Evolutionary conservation across 2,888 invertebrate genomes (phyloP).

Genomic region (Eupithecia abbreviata): DNA sequence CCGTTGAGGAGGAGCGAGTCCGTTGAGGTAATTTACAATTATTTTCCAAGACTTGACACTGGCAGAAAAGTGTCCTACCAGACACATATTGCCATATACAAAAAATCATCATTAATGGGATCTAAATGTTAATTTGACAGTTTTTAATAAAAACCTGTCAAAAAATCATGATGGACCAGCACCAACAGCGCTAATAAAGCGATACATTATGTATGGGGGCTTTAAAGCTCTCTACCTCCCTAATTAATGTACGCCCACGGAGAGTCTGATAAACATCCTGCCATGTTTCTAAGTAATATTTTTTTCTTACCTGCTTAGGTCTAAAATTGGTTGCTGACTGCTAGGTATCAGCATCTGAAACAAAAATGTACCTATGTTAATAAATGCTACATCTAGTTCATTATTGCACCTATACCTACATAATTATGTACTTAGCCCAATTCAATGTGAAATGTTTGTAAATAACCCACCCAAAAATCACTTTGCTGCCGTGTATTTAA

Average conservation of each 20-base stretch:
- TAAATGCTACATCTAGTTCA: too few species aligned
- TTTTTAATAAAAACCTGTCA: neutral
- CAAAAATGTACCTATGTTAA: neutral
- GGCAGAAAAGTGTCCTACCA: too few species aligned
- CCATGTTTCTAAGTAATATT: neutral
- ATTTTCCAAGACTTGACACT: too few species aligned
- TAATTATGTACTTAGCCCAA: too few species aligned
- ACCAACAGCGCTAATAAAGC: neutral
- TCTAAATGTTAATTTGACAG: neutral
- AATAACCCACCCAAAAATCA: too few species aligned
- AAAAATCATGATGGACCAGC: too few species aligned
- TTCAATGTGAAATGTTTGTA: too few species aligned
- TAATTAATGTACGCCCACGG: neutral
- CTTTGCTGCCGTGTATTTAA: too few species aligned
- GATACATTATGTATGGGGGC: neutral
- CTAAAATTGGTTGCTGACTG: neutral
- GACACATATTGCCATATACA: too few species aligned
- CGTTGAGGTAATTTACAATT: too few species aligned
- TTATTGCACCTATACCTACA: too few species aligned
- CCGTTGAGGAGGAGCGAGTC: too few species aligned
- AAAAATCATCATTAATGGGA: neutral
- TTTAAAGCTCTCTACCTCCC: neutral
- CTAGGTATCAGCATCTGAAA: conserved; percentile 3
- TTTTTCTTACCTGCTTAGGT: neutral
- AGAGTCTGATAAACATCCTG: neutral